Percentiles rank a stretch among this genome's conserved stretches.
Evolutionary conservation across 1,140 invertebrate species (phyloP).

Genomic region (Lordiphosa clarofinis): DNA sequence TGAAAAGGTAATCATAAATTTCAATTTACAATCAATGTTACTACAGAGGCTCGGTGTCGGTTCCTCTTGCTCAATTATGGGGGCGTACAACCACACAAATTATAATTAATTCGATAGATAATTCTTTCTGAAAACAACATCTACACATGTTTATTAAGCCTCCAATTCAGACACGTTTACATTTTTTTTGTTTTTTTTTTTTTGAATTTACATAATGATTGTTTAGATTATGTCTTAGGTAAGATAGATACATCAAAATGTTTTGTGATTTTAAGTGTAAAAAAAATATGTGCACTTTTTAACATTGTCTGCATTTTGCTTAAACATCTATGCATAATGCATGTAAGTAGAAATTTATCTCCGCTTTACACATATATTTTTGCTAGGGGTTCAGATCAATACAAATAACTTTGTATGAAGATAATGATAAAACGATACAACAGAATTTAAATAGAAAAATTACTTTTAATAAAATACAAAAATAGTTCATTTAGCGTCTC

Average conservation of each 20-base stretch:
- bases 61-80: too few species aligned
- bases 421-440: too few species aligned
- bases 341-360: too few species aligned
- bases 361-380: conserved; percentile 6
- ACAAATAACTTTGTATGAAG: too few species aligned
- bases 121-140: conserved; percentile 42
- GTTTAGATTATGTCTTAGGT: conserved; percentile 14
- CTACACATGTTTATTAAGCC: conserved; percentile 47
- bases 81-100: too few species aligned
- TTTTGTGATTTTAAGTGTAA: conserved; percentile 28
- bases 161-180: conserved; percentile 45
- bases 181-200: conserved; percentile 19
- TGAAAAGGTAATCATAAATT: conserved; percentile 32
- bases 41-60: conserved; percentile 19
- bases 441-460: too few species aligned
- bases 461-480: too few species aligned
- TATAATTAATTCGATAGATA: conserved; percentile 11
- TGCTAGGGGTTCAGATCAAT: conserved; percentile 4
- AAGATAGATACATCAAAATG: conserved; percentile 29
- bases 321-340: too few species aligned
- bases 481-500: too few species aligned
- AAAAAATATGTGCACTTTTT: conserved; percentile 36
- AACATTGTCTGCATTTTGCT: conserved; percentile 12
- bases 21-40: conserved; percentile 55
- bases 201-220: conserved; percentile 1